These are phyloP conservation scores for Pectinophora gossypiella DNA, from an alignment of 1,140 invertebrate species.

Conservation along the genomic window DNA sequence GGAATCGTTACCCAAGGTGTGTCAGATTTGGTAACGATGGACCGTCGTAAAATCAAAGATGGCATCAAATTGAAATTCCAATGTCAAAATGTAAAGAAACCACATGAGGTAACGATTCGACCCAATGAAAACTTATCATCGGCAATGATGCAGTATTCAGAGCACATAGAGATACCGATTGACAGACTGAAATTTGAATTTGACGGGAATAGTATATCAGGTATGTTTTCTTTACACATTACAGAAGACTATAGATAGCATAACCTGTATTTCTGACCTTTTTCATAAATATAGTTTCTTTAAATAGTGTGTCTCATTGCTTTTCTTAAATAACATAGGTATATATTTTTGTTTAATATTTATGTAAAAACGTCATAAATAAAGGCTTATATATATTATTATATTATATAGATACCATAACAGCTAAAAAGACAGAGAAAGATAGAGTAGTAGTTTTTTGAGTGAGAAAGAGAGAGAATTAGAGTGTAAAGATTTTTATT, in stretches of 20 bases:
- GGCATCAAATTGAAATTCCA: constrained; percentile 52
- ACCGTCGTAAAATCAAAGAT: background rate
- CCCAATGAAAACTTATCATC: constrained; percentile 29
- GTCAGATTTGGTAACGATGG: constrained; percentile 9
- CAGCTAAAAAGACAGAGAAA: too few species aligned
- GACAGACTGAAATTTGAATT: constrained; percentile 51
- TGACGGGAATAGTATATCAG: constrained; percentile 52
- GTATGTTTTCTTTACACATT: constrained; percentile 17
- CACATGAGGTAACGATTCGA: constrained; percentile 27
- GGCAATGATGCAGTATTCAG: constrained; percentile 50
- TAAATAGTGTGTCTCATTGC: background rate
- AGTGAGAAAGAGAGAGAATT: too few species aligned
- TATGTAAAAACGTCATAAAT: background rate
- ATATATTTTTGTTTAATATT: background rate
- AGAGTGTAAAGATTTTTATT: too few species aligned
- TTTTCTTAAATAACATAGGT: background rate
- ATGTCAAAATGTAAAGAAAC: constrained; percentile 45
- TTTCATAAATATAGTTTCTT: background rate
- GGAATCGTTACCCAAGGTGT: constrained; percentile 38
- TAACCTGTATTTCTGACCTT: background rate
- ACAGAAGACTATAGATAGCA: background rate
- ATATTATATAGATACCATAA: too few species aligned
- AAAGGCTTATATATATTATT: too few species aligned
- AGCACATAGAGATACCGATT: constrained; percentile 39
- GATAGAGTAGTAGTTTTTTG: too few species aligned